Evolutionary conservation across 2,888 invertebrate genomes (phyloP).

Genomic region (Cremastobaeus sp.): DNA sequence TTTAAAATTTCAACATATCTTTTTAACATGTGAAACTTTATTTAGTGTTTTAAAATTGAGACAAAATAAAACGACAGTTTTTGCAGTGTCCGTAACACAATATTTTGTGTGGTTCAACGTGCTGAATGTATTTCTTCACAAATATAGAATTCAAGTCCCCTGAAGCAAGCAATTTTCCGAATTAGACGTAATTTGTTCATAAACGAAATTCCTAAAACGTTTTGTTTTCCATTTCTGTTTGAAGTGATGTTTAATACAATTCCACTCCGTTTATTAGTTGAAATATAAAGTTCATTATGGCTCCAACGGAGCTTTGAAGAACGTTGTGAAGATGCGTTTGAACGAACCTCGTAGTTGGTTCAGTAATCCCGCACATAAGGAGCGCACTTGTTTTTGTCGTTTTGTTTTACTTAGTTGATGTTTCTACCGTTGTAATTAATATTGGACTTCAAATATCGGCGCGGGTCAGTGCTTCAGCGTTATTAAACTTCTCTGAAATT

Average conservation of each 20-base stretch:
- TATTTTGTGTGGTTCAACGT: no score
- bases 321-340: slow-evolving; percentile 47
- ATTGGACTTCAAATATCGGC: slow-evolving; percentile 54
- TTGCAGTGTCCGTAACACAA: no score
- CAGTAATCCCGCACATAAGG: slow-evolving; percentile 43
- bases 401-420: slow-evolving; percentile 55
- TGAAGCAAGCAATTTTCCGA: slow-evolving; percentile 31
- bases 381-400: slow-evolving; percentile 47
- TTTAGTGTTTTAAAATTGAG: no score
- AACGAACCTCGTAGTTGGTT: slow-evolving; percentile 41
- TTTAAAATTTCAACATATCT: no score
- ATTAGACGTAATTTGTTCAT: no score
- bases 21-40: no score
- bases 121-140: slow-evolving; percentile 8
- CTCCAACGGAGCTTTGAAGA: slow-evolving; percentile 4
- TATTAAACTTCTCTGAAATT: slow-evolving; percentile 54
- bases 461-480: slow-evolving; percentile 52
- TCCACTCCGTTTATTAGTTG: no score
- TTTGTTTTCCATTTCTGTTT: no score
- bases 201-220: no score
- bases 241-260: no score
- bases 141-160: slow-evolving; percentile 45
- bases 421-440: slow-evolving; percentile 58
- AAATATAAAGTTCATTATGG: no score
- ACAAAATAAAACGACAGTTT: no score